Evolutionary conservation across 2,113 vertebrate genomes (phyloP), one percentile per base, ranked within the genome.

Genomic region (Nothoprocta pentlandii): DNA sequence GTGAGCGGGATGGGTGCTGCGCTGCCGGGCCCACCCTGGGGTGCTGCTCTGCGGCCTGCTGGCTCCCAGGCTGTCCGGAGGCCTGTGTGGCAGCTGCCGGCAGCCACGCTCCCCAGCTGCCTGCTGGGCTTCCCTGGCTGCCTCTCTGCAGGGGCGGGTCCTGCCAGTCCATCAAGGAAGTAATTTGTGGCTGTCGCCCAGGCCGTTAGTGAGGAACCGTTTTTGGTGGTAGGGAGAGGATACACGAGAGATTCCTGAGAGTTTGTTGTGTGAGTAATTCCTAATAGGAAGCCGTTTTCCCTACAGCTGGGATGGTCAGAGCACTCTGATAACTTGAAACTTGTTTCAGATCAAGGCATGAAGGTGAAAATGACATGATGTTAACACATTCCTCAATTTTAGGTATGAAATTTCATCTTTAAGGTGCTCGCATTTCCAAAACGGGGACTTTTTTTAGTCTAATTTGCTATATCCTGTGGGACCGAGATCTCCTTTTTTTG

Each of bases 71-170:
- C 69, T 95, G 87, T 77, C 80, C 75, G 80, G 87, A 69, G 64
- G 9, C 53, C 17, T 42, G 39, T 86, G 25, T 61, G 83, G 46
- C 36, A 19, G 28, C 51, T 51, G 23, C 85, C 86, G 93, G 30
- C 68, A 90, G 26, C 2, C 7, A 28, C 28, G 51, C 80, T 93
- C 53, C 82, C 84, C 81, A 93, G 79, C 68, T 95, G 87, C 61
- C 77, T 78, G 87, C 90, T 85, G 80, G 82, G 28, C 79, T 92
- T 85, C 61, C 42, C 62, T 75, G 68, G 47, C 76, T 1, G 58
- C 64, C 41, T 28, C 44, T 94, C 92, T 95, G 94, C 90, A 95
- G 93, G 80, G 94, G 94, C 62, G 81, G 76, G 84, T 90, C 66
- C 80, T 88, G 44, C 73, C 80, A 66, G 86, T 93, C 88, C 58